These are phyloP conservation scores for Eumerus sabulonum DNA, from an alignment of 2,888 invertebrate genomes.

Conservation along the genomic window DNA sequence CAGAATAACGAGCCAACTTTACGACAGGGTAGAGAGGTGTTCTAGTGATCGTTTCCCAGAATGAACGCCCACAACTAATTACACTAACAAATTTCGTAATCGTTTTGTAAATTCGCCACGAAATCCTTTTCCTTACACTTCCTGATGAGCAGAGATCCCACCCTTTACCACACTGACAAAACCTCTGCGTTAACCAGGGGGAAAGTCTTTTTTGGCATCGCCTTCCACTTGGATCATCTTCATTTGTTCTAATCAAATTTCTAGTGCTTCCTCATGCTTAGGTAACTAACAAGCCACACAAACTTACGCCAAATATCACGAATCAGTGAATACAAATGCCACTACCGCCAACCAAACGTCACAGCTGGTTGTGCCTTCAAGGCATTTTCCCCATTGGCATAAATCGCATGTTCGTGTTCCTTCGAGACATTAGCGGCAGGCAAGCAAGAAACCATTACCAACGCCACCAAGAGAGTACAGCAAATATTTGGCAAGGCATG, in stretches of 20 bases:
- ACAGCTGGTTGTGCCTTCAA: not conserved
- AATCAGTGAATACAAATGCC: conserved; percentile 24
- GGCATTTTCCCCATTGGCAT: conserved; percentile 18
- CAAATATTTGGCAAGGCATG: conserved; percentile 64
- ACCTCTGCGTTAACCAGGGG: not conserved
- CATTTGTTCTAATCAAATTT: conserved; percentile 67
- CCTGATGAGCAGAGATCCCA: no score
- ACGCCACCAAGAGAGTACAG: conserved; percentile 37
- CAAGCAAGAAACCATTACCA: conserved; percentile 58
- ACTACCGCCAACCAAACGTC: not conserved
- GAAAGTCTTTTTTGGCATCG: conserved; percentile 41
- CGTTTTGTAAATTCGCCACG: conserved; percentile 39
- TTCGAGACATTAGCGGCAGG: conserved; percentile 53
- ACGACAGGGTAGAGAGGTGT: not conserved
- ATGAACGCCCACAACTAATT: conserved; percentile 50
- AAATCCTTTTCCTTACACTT: conserved; percentile 32
- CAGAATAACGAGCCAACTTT: no score
- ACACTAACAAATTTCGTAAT: conserved; percentile 61
- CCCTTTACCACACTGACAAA: no score
- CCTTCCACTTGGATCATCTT: conserved; percentile 50
- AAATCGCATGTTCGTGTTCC: not conserved
- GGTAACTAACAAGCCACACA: conserved; percentile 64
- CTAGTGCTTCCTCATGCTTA: conserved; percentile 23
- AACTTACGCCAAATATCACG: conserved; percentile 65
- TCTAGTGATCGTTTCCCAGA: conserved; percentile 14